Evolutionary conservation across 2,888 invertebrate species (phyloP).

Genomic region (Parnassius mnemosyne): DNA sequence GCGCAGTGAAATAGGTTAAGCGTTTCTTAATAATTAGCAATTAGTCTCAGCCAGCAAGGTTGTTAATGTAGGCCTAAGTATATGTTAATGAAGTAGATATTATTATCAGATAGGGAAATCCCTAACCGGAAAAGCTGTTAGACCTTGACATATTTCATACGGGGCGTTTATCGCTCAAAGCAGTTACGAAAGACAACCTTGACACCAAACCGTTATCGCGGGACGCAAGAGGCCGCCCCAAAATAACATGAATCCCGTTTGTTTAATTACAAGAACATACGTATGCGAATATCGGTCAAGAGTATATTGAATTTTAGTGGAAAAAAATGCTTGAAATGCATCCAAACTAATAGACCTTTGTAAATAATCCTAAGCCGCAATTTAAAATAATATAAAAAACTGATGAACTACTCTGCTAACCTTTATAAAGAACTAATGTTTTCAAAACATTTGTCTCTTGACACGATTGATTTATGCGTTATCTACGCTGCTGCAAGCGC

Average conservation of each 20-base stretch:
- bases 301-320: constrained; percentile 47
- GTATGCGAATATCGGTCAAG: constrained; percentile 70
- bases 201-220: constrained; percentile 76
- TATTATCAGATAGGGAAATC: constrained; percentile 41
- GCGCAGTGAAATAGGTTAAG: constrained; percentile 72
- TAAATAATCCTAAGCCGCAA: constrained; percentile 43
- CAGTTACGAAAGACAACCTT: constrained; percentile 71
- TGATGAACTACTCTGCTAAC: background rate
- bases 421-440: constrained; percentile 34
- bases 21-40: constrained; percentile 73
- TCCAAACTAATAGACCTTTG: constrained; percentile 40
- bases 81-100: constrained; percentile 42
- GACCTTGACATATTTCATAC: constrained; percentile 66
- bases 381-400: constrained; percentile 27
- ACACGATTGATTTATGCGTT: constrained; percentile 2
- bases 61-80: constrained; percentile 47
- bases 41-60: constrained; percentile 60
- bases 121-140: constrained; percentile 53
- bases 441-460: constrained; percentile 24
- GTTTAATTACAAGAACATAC: constrained; percentile 56
- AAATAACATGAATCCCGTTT: constrained; percentile 61
- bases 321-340: constrained; percentile 47
- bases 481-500: background rate
- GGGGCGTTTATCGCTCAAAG: constrained; percentile 43
- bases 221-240: constrained; percentile 69